These are phyloP conservation scores for Nycticorax nycticorax DNA, from an alignment of 2,113 vertebrate species.

Conservation along the genomic window DNA sequence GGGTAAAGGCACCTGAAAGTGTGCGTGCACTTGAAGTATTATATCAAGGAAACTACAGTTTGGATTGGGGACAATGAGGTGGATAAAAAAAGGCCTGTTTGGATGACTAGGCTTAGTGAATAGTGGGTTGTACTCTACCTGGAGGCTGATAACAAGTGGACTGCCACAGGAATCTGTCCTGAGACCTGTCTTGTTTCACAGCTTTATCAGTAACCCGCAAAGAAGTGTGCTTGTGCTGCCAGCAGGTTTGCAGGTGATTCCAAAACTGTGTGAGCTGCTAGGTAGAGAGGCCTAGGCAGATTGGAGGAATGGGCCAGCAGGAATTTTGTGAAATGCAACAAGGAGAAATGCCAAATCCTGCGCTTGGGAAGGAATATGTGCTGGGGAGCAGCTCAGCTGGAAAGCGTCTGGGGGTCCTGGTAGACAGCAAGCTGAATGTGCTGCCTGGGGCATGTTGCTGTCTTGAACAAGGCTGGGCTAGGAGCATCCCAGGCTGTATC, in stretches of 20 bases:
- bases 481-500: background rate
- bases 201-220: background rate
- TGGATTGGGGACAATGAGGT: background rate
- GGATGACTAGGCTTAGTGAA: background rate
- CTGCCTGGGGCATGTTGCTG: background rate
- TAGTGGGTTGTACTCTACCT: background rate
- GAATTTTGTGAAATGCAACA: background rate
- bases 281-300: background rate
- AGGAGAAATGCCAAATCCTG: background rate
- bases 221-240: background rate
- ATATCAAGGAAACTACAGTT: background rate
- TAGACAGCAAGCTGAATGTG: background rate
- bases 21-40: background rate
- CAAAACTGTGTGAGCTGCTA: background rate
- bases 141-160: background rate
- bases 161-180: background rate
- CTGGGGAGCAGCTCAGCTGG: background rate
- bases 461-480: background rate
- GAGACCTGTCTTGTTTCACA: background rate
- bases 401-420: background rate
- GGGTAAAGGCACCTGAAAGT: background rate
- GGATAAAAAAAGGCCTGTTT: background rate
- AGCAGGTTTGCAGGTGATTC: background rate
- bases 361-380: rapidly evolving
- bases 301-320: background rate